Evolutionary conservation across 1,140 invertebrate species (phyloP), one percentile per base, ranked within the genome.

Genomic region (Drosophila tristis): DNA sequence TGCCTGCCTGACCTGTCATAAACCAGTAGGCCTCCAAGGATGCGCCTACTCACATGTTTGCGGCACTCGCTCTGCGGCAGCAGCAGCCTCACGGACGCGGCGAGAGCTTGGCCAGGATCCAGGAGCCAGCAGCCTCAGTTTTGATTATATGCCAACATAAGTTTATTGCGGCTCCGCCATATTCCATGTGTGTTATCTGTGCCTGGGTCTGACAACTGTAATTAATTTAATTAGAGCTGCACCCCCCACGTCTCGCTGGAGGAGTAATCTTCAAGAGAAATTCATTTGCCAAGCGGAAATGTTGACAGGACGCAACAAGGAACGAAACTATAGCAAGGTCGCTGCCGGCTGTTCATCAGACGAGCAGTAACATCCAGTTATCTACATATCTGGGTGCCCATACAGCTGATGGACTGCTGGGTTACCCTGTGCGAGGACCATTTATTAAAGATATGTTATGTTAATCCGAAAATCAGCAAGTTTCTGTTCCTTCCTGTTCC

Each of bases 151-250:
- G 80, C 64, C 77, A 74, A 73, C 81, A 85, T 78, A 76, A 78
- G 81, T 87, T 86, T 86, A 87, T 87, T 78, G 81, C 81, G 61
- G 53, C 53, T 67, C 45, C 59, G 55, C 49, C 56, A 60, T 77
- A 53, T 80, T 74, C 60, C 62, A 73, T 76, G 66, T 85, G 72
- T 85, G 66, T 70, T 80, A 87, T 87, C 65, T 64, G 64, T 31
- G 67, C 58, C 78, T 62, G 73, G 42, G 44, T 78, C 61, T 68
- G 82, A 86, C 82, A 78, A 87, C 62, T 75, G 78, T 86, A 86
- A 86, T 86, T 86, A 86, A 86, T 86, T 86, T 87, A 87, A 87
- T 86, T 87, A 87, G 68, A 81, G 48, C 61, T 26, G 35, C 35
- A 4, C n/a, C n/a, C n/a, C 29, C 51, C 25, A n/a, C 48, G n/a